Conservation (phyloP, 2,113 vertebrate species). For the Mesocricetus auratus region DNA sequence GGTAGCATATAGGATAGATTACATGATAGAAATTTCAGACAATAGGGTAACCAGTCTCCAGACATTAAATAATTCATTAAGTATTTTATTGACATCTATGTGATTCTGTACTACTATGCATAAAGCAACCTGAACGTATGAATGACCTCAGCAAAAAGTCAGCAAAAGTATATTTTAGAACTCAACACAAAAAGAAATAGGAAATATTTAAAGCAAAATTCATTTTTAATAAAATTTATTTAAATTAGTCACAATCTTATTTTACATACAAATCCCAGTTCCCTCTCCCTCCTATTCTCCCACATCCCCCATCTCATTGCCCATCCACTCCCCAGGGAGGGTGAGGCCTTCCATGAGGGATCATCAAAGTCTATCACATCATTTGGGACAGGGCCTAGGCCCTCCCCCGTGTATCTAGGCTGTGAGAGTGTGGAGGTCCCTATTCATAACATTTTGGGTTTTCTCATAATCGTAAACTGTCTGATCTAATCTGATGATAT, state of each 20-base stretch:
- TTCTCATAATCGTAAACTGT: constrained; percentile 61
- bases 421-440: background rate
- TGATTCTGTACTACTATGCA: background rate
- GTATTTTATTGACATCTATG: no score
- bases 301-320: no score
- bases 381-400: no score
- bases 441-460: constrained; percentile 31
- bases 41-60: background rate
- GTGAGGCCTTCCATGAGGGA: no score
- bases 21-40: background rate
- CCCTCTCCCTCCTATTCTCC: no score
- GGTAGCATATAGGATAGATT: background rate
- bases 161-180: constrained; percentile 54
- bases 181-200: constrained; percentile 57
- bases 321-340: no score
- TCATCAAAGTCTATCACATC: no score
- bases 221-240: no score
- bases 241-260: no score
- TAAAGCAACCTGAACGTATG: background rate
- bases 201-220: constrained; percentile 62
- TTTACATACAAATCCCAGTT: no score
- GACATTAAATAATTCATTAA: no score
- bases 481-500: background rate
- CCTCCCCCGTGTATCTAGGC: no score
- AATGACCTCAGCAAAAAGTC: constrained; percentile 51